Evolutionary conservation across 64 coral and sea anemone species (phyloP), one percentile per base, ranked within the genome.

Genomic region (Pocillopora damicornis): DNA sequence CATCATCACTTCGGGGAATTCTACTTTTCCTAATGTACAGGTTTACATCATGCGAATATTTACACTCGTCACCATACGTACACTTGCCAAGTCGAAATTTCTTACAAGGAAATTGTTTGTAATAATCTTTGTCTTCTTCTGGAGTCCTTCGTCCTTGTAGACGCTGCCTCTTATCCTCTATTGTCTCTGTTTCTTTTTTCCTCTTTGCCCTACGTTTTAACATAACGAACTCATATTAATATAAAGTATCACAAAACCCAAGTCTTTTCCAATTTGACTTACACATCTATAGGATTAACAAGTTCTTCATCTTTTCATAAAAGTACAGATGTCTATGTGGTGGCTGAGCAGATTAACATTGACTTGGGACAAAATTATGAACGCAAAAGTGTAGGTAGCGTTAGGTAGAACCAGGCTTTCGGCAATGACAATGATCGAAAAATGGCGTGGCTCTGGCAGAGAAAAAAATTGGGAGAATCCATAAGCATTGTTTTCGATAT

Each of bases 41-140:
- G 15, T 85, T 45, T 72, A 25, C 45, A 81, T 74, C 82, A 74
- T 94, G 88, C 17, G 88, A 90, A 61, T 94, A 94, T 87, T 83
- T 90, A 83, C 92, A 94, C 25, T 61, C 60, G 30, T 87, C 83
- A 20, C 84, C 92, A 30, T 81, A 90, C 9, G 79, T 69, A 87
- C 92, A 94, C 75, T 87, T 74, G 26, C 92, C 92, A 75, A 60
- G 51, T 77, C 87, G 90, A 76, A 88, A 94, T 69, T 88, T 90
- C 73, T 94, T 94, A 61, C 92, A 94, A 51, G 82, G 58, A 87
- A 86, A 94, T 87, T 90, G 77, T 74, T 93, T 93, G 11, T 89
- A 89, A 6, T 63, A 79, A 17, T 71, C 22, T 86, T 87, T 74
- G 77, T 82, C 72, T 35, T 87, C 83, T 35, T 87, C 80, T 15